Percentiles rank a stretch among this genome's conserved stretches.
These are phyloP conservation scores for Tyrannus savana DNA, from an alignment of 2,113 vertebrate species.

Conservation along the genomic window DNA sequence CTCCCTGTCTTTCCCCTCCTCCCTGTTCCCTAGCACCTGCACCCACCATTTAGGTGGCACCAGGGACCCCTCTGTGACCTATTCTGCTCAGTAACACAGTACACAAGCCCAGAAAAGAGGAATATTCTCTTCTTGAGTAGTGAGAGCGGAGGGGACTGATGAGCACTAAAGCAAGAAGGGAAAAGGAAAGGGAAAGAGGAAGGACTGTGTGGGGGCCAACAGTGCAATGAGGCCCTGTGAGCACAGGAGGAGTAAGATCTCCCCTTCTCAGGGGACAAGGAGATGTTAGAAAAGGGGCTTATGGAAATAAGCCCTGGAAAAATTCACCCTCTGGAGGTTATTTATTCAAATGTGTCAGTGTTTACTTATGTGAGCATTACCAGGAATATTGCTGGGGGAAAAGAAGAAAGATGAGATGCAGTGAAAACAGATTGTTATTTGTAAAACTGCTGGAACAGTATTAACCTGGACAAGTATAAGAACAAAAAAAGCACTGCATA, in stretches of 20 bases:
- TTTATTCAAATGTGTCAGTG: background rate
- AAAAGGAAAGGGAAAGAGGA: background rate
- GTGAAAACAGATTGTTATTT: background rate
- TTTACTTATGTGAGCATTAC: background rate
- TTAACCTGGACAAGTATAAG: background rate
- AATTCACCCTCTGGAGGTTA: background rate
- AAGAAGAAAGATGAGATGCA: background rate
- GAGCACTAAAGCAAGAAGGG: background rate
- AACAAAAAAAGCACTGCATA: background rate
- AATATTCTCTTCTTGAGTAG: background rate
- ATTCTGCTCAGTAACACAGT: background rate
- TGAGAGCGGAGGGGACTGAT: fast-evolving
- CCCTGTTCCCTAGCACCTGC: background rate
- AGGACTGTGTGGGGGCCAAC: background rate
- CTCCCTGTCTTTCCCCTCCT: background rate
- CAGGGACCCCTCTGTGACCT: fast-evolving
- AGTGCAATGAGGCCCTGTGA: background rate
- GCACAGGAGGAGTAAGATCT: background rate
- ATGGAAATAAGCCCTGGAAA: background rate
- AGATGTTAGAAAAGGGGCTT: background rate
- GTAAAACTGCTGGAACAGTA: background rate
- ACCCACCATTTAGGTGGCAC: fast-evolving
- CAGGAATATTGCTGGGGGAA: background rate
- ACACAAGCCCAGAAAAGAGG: background rate
- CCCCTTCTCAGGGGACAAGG: background rate